Base-by-base conservation (phyloP, 2,113 vertebrate genomes). In the Corythaixoides concolor region DNA sequence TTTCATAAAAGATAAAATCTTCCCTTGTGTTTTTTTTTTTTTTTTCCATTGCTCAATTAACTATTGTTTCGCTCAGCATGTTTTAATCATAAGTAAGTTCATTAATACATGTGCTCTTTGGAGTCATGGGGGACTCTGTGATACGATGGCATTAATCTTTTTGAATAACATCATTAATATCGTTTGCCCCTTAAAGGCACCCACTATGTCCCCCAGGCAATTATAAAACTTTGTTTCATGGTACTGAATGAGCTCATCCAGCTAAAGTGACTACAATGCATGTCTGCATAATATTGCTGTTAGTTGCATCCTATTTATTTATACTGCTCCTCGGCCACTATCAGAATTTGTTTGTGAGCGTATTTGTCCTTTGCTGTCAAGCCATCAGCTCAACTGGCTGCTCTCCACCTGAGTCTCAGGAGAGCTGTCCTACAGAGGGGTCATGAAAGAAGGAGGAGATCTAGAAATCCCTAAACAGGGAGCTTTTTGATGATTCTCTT, bases 41-140 rank as follows among this genome's bases (percentile, higher is more conserved):
- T 41, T n/a, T n/a, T n/a, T n/a, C 95, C 95, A 93, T 93, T 93
- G 79, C 88, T 96, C 93, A 97, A 92, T 93, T 94, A 97, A 95
- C 90, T 92, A 94, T 97, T 97, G 95, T 97, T 97, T 96, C 9
- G 12, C 92, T 92, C 93, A 94, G 92, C 92, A 92, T 81, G 92
- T 92, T 91, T 96, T 93, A 93, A 93, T 90, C 95, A 77, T 77
- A 96, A 94, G 58, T 80, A 93, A 86, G 67, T 92, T 97, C 97
- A 81, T 92, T 94, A 97, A 94, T 95, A 93, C 68, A 95, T 47
- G 76, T 70, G 23, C 64, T 93, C 76, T 92, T 96, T 78, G 76
- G 75, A 97, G 24, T 67, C 83, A 68, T 32, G 52, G 43, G 88
- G 64, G 64, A 94, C 52, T 85, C 55, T 53, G 64, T 67, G 88